A percentile compares a stretch with the other conserved stretches of the same genome.
Evolutionary conservation across 2,888 invertebrate genomes (phyloP).

Genomic region (Herminia tarsipennalis): DNA sequence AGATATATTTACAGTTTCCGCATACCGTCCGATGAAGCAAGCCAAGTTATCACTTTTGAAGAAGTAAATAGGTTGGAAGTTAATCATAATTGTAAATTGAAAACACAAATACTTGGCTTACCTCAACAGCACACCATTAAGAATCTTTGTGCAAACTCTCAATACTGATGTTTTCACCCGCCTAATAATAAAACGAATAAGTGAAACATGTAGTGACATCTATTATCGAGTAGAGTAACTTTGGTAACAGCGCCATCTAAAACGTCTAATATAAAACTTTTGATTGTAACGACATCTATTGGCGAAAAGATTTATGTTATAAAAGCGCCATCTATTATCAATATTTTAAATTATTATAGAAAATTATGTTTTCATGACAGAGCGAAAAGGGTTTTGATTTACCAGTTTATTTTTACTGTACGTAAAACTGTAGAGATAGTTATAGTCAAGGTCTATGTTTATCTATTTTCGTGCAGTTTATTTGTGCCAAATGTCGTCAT

Average conservation of each 20-base stretch:
- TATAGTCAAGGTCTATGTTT: no score
- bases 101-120: constrained; percentile 51
- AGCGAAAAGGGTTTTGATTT: no score
- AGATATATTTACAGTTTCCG: no score
- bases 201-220: constrained; percentile 9
- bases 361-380: no score
- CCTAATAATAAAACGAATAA: constrained; percentile 48
- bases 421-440: no score
- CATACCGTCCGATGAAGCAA: constrained; percentile 30
- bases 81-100: constrained; percentile 5
- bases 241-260: no score
- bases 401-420: no score
- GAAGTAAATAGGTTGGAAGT: no score
- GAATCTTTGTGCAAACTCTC: constrained; percentile 64
- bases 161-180: constrained; percentile 53
- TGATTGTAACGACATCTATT: constrained; percentile 5
- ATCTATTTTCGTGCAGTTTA: no score
- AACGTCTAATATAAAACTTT: no score
- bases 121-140: constrained; percentile 66
- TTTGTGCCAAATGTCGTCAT: no score
- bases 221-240: constrained; percentile 2
- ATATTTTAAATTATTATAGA: background rate
- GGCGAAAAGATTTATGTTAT: background rate
- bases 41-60: constrained; percentile 46
- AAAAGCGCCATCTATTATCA: background rate